Conservation (phyloP, 2,113 vertebrate species). For the Cyanoramphus novaezelandiae region DNA sequence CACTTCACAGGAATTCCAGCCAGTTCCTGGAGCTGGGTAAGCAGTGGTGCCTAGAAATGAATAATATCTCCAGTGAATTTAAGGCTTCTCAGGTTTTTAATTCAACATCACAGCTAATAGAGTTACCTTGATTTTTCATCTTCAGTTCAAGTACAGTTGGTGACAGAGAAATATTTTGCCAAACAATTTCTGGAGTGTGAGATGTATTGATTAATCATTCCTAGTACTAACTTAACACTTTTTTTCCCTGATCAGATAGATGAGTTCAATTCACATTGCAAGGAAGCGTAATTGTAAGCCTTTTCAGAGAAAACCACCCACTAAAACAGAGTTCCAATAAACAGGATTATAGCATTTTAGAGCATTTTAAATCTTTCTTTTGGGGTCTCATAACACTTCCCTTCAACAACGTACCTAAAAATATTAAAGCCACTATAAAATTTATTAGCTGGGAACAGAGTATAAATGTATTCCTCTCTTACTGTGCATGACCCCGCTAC, state of each 20-base stretch:
- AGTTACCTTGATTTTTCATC: neutral
- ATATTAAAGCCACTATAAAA: constrained; percentile 45
- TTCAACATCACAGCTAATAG: neutral
- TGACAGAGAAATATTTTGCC: neutral
- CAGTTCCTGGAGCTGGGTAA: neutral
- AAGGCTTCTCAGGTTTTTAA: neutral
- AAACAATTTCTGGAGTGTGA: neutral
- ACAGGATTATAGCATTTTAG: neutral
- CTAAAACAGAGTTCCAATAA: constrained; percentile 8
- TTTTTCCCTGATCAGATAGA: neutral
- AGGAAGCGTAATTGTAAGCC: neutral
- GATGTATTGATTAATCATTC: neutral
- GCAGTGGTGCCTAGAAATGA: too few species aligned
- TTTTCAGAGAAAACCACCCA: neutral
- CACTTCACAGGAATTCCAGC: neutral
- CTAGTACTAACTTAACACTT: neutral
- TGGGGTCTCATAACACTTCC: neutral
- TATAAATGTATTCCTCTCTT: constrained; percentile 32
- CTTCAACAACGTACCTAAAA: constrained; percentile 36
- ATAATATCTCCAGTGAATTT: neutral
- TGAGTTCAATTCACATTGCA: neutral
- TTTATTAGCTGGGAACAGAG: constrained; percentile 49
- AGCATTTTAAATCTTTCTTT: constrained; percentile 27
- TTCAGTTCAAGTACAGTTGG: neutral
- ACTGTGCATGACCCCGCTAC: neutral